Percentiles rank a stretch among this genome's conserved stretches.
These are phyloP conservation scores for Galagoides demidoff DNA, from an alignment of 2,797 vertebrate species.

Conservation along the genomic window DNA sequence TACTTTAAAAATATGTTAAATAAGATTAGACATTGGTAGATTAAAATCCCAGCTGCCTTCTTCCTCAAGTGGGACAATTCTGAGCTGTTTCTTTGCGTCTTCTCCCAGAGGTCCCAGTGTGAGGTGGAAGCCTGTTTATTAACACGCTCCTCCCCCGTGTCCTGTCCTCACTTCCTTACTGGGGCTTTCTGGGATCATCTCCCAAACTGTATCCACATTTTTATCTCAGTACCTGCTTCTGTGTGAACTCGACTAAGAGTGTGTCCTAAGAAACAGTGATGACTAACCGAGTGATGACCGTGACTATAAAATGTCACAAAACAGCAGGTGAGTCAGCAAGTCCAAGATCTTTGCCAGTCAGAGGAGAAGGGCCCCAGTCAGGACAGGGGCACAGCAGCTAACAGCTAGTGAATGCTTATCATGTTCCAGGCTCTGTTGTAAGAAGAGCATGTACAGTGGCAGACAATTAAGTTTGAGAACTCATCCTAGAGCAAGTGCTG, in stretches of 20 bases:
- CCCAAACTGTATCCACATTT: background rate
- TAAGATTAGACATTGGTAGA: background rate
- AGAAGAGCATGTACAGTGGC: background rate
- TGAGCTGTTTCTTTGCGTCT: background rate
- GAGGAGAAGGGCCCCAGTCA: background rate
- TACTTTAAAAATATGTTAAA: background rate
- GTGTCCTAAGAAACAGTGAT: slow-evolving; percentile 37
- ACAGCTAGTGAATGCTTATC: background rate
- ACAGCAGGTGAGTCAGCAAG: background rate
- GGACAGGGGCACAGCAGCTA: background rate
- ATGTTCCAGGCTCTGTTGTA: background rate
- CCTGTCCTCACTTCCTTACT: fast-evolving
- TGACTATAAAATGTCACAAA: background rate
- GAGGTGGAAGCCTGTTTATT: background rate
- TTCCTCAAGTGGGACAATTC: background rate
- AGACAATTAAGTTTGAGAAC: too few relatives aligned
- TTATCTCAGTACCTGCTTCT: background rate
- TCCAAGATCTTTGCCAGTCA: background rate
- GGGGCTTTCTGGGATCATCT: background rate
- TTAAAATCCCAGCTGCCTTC: background rate
- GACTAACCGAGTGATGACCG: background rate
- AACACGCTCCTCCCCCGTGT: background rate
- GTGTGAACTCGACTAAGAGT: background rate
- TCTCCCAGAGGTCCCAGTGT: background rate
- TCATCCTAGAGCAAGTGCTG: too few relatives aligned